Evolutionary conservation across 92 coral and sea anemone species (phyloP).

Genomic region (Epizoanthus ramosus): DNA sequence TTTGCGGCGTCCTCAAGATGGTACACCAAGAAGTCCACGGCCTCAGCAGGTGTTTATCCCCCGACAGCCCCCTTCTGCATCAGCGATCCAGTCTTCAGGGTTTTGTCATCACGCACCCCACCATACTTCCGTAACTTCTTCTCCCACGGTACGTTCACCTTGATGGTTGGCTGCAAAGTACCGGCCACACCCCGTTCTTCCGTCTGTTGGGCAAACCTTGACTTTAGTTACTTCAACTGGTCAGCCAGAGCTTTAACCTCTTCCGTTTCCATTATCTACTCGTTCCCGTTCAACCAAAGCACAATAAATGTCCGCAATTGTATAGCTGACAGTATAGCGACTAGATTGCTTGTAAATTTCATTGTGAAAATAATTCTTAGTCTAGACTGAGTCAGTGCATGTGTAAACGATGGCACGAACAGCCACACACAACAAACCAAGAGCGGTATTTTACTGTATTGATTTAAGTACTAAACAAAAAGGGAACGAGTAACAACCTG

Average conservation of each 20-base stretch:
- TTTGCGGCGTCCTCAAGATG: constrained; percentile 62
- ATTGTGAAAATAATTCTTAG: too few species aligned
- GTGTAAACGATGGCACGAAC: too few species aligned
- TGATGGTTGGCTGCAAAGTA: constrained; percentile 16
- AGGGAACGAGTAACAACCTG: too few species aligned
- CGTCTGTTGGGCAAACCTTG: constrained; percentile 37
- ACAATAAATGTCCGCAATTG: constrained; percentile 4
- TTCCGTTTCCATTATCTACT: constrained; percentile 16
- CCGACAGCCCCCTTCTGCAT: constrained; percentile 49
- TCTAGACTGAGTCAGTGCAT: too few species aligned
- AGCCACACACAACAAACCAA: too few species aligned
- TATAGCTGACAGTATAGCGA: too few species aligned
- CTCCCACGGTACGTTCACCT: constrained; percentile 41
- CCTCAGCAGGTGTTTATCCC: constrained; percentile 43
- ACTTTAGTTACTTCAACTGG: constrained; percentile 50
- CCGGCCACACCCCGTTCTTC: not conserved
- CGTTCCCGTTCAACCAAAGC: constrained; percentile 55
- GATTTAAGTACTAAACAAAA: too few species aligned
- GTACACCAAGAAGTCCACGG: constrained; percentile 48
- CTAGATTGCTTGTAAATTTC: too few species aligned
- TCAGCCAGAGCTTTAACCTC: constrained; percentile 24
- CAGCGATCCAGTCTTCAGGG: constrained; percentile 59
- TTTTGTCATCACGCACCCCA: constrained; percentile 50
- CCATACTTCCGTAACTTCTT: constrained; percentile 47
- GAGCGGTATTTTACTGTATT: too few species aligned